Evolutionary conservation across 2,888 invertebrate genomes (phyloP).

Genomic region (Callosobruchus maculatus): DNA sequence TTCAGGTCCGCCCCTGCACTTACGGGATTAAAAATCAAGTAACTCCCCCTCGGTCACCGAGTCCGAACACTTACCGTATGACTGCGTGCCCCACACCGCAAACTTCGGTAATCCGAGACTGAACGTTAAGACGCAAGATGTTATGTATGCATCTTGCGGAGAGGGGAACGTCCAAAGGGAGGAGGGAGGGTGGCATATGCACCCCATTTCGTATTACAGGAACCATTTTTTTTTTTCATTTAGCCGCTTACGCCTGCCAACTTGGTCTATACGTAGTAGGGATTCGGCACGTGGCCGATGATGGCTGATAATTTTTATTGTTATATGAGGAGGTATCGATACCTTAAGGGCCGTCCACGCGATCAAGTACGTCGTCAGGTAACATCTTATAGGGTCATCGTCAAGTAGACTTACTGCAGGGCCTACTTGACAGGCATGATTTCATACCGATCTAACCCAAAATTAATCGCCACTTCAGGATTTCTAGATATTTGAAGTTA

Average conservation of each 20-base stretch:
- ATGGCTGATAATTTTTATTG: background rate
- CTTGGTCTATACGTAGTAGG: background rate
- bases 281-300: background rate
- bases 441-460: too few species aligned
- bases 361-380: background rate
- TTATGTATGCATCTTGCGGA: background rate
- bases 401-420: too few species aligned
- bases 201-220: background rate
- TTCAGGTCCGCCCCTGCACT: background rate
- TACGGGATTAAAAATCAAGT: background rate
- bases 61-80: background rate
- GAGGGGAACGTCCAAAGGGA: background rate
- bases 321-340: background rate
- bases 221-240: background rate
- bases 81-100: background rate
- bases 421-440: too few species aligned
- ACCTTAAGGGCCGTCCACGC: background rate
- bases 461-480: too few species aligned
- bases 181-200: background rate
- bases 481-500: too few species aligned
- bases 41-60: background rate
- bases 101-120: background rate
- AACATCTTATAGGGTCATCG: too few species aligned
- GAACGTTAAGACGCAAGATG: background rate
- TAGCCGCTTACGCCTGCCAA: background rate